Base-by-base conservation (phyloP, 2,888 invertebrate species). In the Cordilura impudica region DNA sequence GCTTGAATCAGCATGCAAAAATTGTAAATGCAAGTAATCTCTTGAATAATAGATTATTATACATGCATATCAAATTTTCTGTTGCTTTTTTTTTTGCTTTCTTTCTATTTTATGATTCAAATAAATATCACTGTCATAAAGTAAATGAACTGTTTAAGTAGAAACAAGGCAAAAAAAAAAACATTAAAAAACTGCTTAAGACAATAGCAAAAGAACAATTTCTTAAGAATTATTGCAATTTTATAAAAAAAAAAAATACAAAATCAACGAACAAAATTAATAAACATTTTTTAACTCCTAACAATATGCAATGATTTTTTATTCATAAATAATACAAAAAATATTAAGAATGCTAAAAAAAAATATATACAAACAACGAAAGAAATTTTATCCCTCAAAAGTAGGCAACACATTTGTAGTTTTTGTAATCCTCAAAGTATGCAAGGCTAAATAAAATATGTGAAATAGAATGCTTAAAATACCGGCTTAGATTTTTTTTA, bases 11-110 rank as follows among this genome's bases (percentile, higher is more conserved):
- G 66, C 71, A 75, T 79, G 79, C 71, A 79, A 45, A 74, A 49
- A 69, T 72, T 72, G 72, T 73, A 65, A 75, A 75, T 79, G 77
- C 65, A 79, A 73, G 73, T 79, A 79, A 82, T 81, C 81, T 79
- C 58, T 76, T 82, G 78, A 78, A 81, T 81, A 82, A 83, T 80
- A 83, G 78, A 82, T 82, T 81, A 75, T 49, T 39, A 66, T 73
- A 65, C 47, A 74, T 76, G 75, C 29, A 76, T 76, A 63, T 49
- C 74, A 69, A 77, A 67, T 10, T 76, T 39, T 51, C n/a, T 63
- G 51, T 60, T 74, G 67, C 51, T 53, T 69, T 56, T n/a, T 67
- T 39, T 73, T 54, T 47, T 35, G 45, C 45, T 71, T 26, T 12
- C 35, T 29, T 26, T 56, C n/a, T 26, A 10, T 19, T 14, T 60